A percentile compares a stretch with the other conserved stretches of the same genome.
Evolutionary conservation across 2,888 invertebrate species (phyloP).

Genomic region (Drosophila infuscata): DNA sequence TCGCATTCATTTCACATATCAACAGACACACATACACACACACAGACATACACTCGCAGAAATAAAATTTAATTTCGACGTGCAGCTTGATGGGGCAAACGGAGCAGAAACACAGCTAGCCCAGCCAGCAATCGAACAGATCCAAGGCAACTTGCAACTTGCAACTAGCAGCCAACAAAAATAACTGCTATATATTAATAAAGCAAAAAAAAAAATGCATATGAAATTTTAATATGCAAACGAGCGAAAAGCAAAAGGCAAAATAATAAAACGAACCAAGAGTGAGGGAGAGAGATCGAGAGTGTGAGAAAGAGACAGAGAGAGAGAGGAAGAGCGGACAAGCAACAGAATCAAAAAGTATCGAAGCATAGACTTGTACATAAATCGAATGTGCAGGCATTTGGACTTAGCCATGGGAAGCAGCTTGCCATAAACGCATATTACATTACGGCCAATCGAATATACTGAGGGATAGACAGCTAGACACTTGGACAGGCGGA

Average conservation of each 20-base stretch:
- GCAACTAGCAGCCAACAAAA: conserved; percentile 57
- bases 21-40: conserved; percentile 17
- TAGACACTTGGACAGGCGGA: conserved; percentile 29
- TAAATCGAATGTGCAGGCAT: conserved; percentile 56
- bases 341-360: conserved; percentile 59
- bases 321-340: neutral
- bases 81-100: conserved; percentile 76
- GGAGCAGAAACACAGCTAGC: conserved; percentile 71
- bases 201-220: conserved; percentile 72
- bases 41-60: conserved; percentile 25
- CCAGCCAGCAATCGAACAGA: conserved; percentile 55
- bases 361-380: conserved; percentile 49
- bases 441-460: conserved; percentile 70
- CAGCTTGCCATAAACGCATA: conserved; percentile 57
- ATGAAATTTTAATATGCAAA: conserved; percentile 81
- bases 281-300: neutral
- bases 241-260: conserved; percentile 66
- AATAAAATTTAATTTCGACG: conserved; percentile 76
- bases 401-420: conserved; percentile 48
- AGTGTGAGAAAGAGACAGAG: neutral
- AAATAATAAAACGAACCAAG: conserved; percentile 44
- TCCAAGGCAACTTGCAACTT: conserved; percentile 29
- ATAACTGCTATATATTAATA: conserved; percentile 81
- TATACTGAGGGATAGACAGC: conserved; percentile 40
- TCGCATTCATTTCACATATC: conserved; percentile 55